Percentiles rank a stretch among this genome's conserved stretches.
Conservation (phyloP, 2,113 vertebrate species). For the Halichoerus grypus region DNA sequence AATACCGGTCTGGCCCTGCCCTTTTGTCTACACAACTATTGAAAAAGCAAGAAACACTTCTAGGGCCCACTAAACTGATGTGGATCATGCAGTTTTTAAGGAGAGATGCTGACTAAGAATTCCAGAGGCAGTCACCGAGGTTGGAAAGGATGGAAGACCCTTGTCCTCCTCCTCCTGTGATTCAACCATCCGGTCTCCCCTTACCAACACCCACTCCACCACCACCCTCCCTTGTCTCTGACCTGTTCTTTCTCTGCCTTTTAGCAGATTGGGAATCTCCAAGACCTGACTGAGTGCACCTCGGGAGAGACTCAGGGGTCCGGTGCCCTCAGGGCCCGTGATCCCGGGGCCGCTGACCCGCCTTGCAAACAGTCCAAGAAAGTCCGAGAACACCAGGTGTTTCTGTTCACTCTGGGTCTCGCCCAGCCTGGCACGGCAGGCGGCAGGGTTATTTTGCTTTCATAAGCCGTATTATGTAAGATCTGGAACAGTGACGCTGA, state of each 20-base stretch:
- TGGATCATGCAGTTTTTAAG: background rate
- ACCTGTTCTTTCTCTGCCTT: background rate
- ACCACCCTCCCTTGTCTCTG: background rate
- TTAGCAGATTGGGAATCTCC: background rate
- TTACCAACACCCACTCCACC: background rate
- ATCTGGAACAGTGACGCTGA: slow-evolving; percentile 40
- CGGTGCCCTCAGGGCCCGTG: background rate
- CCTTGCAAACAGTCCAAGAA: background rate
- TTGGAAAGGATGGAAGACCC: background rate
- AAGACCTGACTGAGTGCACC: background rate
- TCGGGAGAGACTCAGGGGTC: background rate
- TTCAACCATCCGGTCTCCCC: background rate
- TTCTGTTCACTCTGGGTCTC: background rate
- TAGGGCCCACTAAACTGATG: background rate
- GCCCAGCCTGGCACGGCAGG: background rate
- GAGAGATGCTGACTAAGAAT: background rate
- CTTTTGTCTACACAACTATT: background rate
- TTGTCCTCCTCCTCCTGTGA: background rate
- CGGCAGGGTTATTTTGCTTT: slow-evolving; percentile 58
- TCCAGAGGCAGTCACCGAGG: background rate
- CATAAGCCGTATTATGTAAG: slow-evolving; percentile 62
- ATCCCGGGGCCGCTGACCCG: background rate
- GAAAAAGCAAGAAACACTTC: background rate
- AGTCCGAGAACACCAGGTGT: background rate
- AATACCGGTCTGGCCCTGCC: background rate